Base-by-base conservation (phyloP, 2,888 invertebrate genomes). In the Nephrotoma guestfalica region DNA sequence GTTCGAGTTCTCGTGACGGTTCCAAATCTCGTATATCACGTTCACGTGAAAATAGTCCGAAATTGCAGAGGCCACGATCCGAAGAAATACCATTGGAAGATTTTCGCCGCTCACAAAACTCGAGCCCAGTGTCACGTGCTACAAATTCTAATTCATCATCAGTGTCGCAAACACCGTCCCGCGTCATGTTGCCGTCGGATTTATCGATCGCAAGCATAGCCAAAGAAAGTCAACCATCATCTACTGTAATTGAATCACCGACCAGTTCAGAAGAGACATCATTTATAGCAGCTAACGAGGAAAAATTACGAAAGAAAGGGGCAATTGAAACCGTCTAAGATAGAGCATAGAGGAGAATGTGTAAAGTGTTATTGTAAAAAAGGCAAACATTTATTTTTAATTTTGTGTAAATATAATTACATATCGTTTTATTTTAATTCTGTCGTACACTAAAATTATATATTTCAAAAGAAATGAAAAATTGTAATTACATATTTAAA, bases 61-160 rank as follows among this genome's bases (percentile, higher is more conserved):
- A 94, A 87, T 92, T 94, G 92, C 95, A 96, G 0, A 92, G 96
- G 57, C 94, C 96, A 84, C 91, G 91, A 40, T 96, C 95, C 41
- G 95, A 96, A 89, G 96, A 96, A 89, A 97, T 97, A 85, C 96
- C 96, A 0, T 90, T 97, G 83, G 96, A 96, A 89, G 94, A 96
- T 88, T 96, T 97, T 89, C 94, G 94, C 88, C 93, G 93, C 87
- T 93, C 93, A 4, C 92, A 93, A 0, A 92, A 92, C 85, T 91
- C 92, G 41, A 91, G 92, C 87, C 92, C 92, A 6, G 92, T 90
- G 86, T 89, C 90, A 0, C 89, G 90, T 6, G 88, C 88, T 41
- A 88, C 89, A 57, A 89, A 90, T 4, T 43, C 86, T 2, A 90
- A 89, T 88, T 88, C 89, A 41, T 87, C 92, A 84, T 92, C 93